Evolutionary conservation across 2,797 vertebrate species (phyloP), one percentile per base, ranked within the genome.

Genomic region (Chelon labrosus): DNA sequence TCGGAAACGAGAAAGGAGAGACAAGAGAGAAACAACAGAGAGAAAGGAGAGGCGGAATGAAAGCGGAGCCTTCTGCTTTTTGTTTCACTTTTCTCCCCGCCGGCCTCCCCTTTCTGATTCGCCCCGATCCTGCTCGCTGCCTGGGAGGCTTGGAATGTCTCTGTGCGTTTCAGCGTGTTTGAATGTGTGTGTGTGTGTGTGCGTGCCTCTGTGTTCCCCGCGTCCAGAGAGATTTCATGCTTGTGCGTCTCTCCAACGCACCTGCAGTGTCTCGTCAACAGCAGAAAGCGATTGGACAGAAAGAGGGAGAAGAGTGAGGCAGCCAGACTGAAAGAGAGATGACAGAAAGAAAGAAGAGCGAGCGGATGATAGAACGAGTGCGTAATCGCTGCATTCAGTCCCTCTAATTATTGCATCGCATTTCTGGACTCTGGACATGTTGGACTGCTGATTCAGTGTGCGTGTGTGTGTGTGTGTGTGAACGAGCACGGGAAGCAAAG

Each of bases 181-280:
- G 75, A 75, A 67, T 58, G 46, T 41, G n/a, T 59, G 55, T 17
- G 5, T 67, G 71, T 75, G 77, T 44, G 17, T 70, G 20, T 61
- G 61, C 68, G 72, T 73, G 79, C 70, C 46, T 60, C 51, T 80
- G 65, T 62, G 70, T 75, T 78, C 67, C 56, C 73, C 70, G 51
- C 41, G 69, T 91, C 89, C 85, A 75, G 73, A 83, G 70, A 84
- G 88, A 93, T 93, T 91, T 91, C 90, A 91, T 74, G 90, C 73
- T 82, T 74, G 80, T 60, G 75, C 73, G 52, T 91, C 83, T 80
- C 79, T 89, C 87, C 87, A 83, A 71, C 46, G 81, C 91, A 93
- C 91, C 92, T 93, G 92, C 90, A 88, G 86, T 71, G 84, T 83
- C 89, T 85, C 75, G 44, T 90, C 86, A 82, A 79, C 83, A 54